Evolutionary conservation across 2,888 invertebrate species (phyloP).

Genomic region (Antheraea assamensis): DNA sequence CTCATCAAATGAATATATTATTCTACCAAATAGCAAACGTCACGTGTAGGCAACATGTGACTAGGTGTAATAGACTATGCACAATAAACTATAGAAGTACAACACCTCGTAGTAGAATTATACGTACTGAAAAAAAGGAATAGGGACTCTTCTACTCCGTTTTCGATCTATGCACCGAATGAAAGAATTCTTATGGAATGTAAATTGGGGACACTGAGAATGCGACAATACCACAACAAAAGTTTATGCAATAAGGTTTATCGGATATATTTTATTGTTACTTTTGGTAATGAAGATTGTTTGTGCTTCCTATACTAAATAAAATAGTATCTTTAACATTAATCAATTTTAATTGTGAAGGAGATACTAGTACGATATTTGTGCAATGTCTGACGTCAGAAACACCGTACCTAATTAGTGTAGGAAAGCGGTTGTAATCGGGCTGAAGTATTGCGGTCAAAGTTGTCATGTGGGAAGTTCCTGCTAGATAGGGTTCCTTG

Average conservation of each 20-base stretch:
- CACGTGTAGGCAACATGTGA: not conserved
- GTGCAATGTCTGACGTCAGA: not conserved
- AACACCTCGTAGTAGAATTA: not conserved
- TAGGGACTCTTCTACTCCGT: not conserved
- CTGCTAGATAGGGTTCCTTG: too few relatives aligned
- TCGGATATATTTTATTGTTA: not conserved
- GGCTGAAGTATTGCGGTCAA: not conserved
- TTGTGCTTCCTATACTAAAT: not conserved
- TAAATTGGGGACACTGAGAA: too few relatives aligned
- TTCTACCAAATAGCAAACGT: not conserved
- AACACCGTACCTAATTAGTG: not conserved
- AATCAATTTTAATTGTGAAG: not conserved
- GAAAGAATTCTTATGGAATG: too few relatives aligned
- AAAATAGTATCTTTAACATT: not conserved
- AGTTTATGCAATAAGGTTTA: not conserved
- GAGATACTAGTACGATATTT: not conserved
- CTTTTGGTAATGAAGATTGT: not conserved
- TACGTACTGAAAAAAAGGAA: not conserved
- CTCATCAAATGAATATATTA: not conserved
- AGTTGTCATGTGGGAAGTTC: too few relatives aligned
- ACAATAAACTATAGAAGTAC: not conserved
- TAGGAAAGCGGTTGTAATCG: not conserved
- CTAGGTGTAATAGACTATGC: not conserved
- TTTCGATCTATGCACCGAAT: not conserved
- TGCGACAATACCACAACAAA: too few relatives aligned